Evolutionary conservation across 2,797 vertebrate species (phyloP).

Genomic region (Oceanodroma leucorhoa): DNA sequence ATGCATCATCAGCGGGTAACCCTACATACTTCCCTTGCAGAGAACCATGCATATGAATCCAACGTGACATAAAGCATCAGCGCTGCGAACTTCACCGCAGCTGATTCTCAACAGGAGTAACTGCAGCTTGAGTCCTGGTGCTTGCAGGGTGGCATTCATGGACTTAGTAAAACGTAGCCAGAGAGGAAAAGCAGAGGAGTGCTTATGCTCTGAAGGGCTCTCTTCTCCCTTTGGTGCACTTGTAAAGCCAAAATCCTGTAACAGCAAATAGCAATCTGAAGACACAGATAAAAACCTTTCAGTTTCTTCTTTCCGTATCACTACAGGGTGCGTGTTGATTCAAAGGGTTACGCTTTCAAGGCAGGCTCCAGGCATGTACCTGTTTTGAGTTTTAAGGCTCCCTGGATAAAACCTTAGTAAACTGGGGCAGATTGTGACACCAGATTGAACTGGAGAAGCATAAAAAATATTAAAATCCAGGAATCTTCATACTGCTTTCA

Average conservation of each 20-base stretch:
- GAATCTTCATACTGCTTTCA: background rate
- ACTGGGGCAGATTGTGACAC: background rate
- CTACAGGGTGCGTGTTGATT: background rate
- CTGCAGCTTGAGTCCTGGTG: background rate
- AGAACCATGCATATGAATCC: background rate
- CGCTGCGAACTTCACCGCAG: background rate
- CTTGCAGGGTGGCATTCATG: background rate
- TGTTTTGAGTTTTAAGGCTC: background rate
- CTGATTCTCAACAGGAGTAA: background rate
- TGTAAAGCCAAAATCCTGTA: background rate
- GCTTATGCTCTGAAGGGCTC: background rate
- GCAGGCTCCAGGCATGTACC: background rate
- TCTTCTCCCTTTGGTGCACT: background rate
- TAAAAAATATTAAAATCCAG: background rate
- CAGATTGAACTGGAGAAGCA: background rate
- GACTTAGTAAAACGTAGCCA: background rate
- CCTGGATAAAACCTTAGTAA: background rate
- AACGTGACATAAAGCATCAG: background rate
- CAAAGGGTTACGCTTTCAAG: background rate
- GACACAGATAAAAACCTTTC: background rate
- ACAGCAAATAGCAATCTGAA: background rate
- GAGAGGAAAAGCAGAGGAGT: background rate
- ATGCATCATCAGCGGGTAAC: constrained; percentile 42
- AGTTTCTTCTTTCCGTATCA: background rate
- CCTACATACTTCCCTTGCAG: constrained; percentile 13